phyloP scores from a whole-genome alignment of 2,797 vertebrate species.

The Macropodus opercularis region DNA sequence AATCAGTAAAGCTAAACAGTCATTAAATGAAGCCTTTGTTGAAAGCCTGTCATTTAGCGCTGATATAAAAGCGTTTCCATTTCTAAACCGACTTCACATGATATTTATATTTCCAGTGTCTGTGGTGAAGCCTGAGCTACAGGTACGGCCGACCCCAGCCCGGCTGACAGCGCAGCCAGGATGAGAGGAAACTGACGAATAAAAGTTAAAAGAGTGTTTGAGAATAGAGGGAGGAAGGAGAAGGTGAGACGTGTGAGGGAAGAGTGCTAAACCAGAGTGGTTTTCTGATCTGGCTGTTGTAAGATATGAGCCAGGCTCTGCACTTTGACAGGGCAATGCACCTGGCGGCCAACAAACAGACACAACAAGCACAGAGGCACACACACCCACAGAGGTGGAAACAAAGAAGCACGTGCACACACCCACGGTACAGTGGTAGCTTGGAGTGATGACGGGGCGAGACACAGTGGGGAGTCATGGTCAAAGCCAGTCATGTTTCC shows the following conservation, averaged over 20 bases:
- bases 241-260: constrained; percentile 70
- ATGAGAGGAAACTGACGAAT: constrained; percentile 69
- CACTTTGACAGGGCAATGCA: constrained; percentile 70
- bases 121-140: constrained; percentile 30
- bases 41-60: neutral
- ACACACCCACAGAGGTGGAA: constrained; percentile 14
- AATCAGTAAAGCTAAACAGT: constrained; percentile 5
- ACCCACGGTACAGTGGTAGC: constrained; percentile 11
- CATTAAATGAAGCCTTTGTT: constrained; percentile 16
- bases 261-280: constrained; percentile 71
- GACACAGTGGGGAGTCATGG: constrained; percentile 16
- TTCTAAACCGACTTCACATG: neutral
- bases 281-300: constrained; percentile 76
- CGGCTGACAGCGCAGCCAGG: constrained; percentile 52
- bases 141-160: constrained; percentile 46
- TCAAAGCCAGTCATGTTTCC: constrained; percentile 40
- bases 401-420: constrained; percentile 17
- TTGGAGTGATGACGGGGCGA: constrained; percentile 25
- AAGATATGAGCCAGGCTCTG: constrained; percentile 73
- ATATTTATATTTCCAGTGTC: no score
- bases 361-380: constrained; percentile 10
- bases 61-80: neutral
- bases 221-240: constrained; percentile 24
- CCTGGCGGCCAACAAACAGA: constrained; percentile 45
- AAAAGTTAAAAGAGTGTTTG: constrained; percentile 50